Evolutionary conservation across 2,113 vertebrate species (phyloP).

Genomic region (Notarius lentiginosus): DNA sequence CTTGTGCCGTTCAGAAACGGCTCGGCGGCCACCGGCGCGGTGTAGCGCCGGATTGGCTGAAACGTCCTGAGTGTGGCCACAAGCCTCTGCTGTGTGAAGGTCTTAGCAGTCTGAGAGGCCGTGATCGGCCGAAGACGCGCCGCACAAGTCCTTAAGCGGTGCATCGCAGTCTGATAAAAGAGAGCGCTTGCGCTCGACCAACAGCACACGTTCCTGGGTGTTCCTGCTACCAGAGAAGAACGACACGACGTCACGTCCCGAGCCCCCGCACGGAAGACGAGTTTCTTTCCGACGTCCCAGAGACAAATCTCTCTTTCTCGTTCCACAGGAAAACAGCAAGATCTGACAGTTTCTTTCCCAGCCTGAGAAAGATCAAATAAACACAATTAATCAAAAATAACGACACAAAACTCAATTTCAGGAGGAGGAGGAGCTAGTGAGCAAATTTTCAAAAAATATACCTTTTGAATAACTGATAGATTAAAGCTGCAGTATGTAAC

Average conservation of each 20-base stretch:
- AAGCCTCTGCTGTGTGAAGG: slow-evolving; percentile 63
- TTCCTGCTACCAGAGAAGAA: slow-evolving; percentile 37
- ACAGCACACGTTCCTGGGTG: slow-evolving; percentile 15
- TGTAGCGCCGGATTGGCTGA: slow-evolving; percentile 85
- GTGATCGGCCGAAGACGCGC: slow-evolving; percentile 82
- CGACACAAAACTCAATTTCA: not conserved
- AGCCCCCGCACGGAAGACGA: not conserved
- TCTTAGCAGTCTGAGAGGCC: slow-evolving; percentile 57
- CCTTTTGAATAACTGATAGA: not conserved
- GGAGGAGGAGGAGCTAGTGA: not conserved
- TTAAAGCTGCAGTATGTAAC: not conserved
- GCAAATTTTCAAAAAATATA: not conserved
- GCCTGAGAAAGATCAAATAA: slow-evolving; percentile 18
- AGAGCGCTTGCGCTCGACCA: slow-evolving; percentile 46
- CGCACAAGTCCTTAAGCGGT: slow-evolving; percentile 99
- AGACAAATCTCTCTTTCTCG: not conserved
- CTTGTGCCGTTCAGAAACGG: slow-evolving; percentile 97
- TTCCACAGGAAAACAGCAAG: not conserved
- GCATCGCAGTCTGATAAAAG: slow-evolving; percentile 80
- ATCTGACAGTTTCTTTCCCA: not conserved
- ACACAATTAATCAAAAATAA: not conserved
- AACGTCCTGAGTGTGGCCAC: slow-evolving; percentile 85
- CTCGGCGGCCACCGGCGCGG: slow-evolving; percentile 89
- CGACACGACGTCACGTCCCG: slow-evolving; percentile 28
- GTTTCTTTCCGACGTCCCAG: slow-evolving; percentile 21